Evolutionary conservation across 2,888 invertebrate genomes (phyloP), one percentile per base, ranked within the genome.

Genomic region (Apeira syringaria): DNA sequence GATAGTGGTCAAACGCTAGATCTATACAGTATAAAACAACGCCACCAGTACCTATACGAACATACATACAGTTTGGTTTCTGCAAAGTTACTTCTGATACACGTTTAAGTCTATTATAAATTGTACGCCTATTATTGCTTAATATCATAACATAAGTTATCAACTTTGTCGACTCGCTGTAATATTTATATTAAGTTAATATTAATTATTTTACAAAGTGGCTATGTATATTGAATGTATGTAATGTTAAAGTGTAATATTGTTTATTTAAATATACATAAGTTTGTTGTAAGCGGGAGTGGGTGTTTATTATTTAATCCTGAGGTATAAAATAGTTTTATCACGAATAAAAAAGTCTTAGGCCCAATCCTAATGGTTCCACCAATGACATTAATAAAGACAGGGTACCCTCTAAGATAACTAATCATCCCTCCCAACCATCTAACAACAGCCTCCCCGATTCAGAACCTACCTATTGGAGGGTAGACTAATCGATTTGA

Each of bases 181-280:
- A 13, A 30, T 61, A 49, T 69, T 38, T 24, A 37, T 42, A 57
- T 63, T 68, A 64, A 46, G 43, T 67, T 68, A 60, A 59, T 63
- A 68, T 70, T 69, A 71, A 67, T 68, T 64, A 80, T 82, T 84
- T 74, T 84, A 85, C 74, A 80, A 80, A 74, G 62, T 84, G 79
- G 80, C 83, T 84, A 81, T 81, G 75, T 79, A 80, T 78, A 74
- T 76, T 75, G 74, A 70, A 66, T 74, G 67, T 83, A 74, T 71
- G 77, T 74, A 74, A 73, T 81, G 72, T 82, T 72, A 77, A 82
- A 78, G 77, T 73, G 66, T 78, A 77, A 44, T 44, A 26, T 80
- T 81, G 76, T 66, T 68, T 62, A 72, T 75, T 61, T 71, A 65
- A 84, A 77, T 85, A n/a, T n/a, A n/a, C n/a, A 86, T 84, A 87